Evolutionary conservation across 2,797 vertebrate genomes (phyloP).

Genomic region (Cephalopachus bancanus): DNA sequence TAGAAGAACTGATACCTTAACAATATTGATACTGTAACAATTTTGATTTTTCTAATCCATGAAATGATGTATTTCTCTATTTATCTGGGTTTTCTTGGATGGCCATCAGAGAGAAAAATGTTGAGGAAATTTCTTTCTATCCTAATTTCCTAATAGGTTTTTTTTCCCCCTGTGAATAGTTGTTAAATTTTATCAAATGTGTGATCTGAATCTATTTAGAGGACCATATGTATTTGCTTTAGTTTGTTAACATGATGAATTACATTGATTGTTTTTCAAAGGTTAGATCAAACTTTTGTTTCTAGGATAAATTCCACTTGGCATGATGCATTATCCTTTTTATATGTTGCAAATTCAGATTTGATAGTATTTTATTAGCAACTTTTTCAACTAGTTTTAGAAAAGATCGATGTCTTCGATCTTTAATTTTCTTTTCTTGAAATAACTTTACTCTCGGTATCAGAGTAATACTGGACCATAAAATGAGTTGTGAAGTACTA

Average conservation of each 20-base stretch:
- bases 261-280: constrained; percentile 2
- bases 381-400: neutral
- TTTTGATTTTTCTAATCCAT: neutral
- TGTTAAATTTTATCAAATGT: neutral
- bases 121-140: neutral
- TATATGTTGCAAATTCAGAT: neutral
- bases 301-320: constrained; percentile 26
- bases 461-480: neutral
- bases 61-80: neutral
- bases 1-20: neutral
- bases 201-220: neutral
- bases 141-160: neutral
- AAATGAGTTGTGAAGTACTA: constrained; percentile 6
- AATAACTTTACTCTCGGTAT: constrained; percentile 23
- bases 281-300: constrained; percentile 29
- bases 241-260: constrained; percentile 25
- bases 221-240: neutral
- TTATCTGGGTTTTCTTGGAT: neutral
- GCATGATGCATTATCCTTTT: constrained; percentile 5
- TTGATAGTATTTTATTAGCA: neutral
- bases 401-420: neutral
- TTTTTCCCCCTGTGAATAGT: neutral
- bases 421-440: constrained; percentile 33
- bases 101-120: neutral
- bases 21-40: neutral